These are phyloP conservation scores for Masnerella sp. DNA, from an alignment of 2,888 invertebrate genomes.

Conservation along the genomic window DNA sequence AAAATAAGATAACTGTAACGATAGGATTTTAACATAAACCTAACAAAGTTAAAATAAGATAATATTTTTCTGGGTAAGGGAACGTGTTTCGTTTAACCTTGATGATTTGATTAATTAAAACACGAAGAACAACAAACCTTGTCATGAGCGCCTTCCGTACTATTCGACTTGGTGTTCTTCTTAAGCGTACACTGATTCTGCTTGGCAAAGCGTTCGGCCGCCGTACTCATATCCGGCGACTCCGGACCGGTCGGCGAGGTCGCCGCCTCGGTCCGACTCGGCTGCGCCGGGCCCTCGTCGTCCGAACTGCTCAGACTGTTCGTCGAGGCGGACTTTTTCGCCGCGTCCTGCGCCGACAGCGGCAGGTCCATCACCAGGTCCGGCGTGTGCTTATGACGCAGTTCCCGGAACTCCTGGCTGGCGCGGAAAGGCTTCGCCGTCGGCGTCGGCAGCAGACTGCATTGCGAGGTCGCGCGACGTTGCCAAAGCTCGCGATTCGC, in stretches of 20 bases:
- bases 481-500: slow-evolving; percentile 82
- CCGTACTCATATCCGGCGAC: slow-evolving; percentile 84
- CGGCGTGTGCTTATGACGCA: slow-evolving; percentile 83
- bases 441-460: slow-evolving; percentile 69
- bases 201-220: slow-evolving; percentile 87
- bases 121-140: no score
- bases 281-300: slow-evolving; percentile 64
- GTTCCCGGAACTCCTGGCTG: slow-evolving; percentile 76
- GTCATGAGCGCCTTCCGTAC: slow-evolving; percentile 73
- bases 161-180: slow-evolving; percentile 81
- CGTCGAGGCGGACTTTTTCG: slow-evolving; percentile 72
- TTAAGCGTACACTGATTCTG: slow-evolving; percentile 88
- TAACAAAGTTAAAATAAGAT: no score
- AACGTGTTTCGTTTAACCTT: no score
- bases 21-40: no score
- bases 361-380: slow-evolving; percentile 92
- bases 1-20: no score
- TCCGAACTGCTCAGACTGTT: slow-evolving; percentile 75
- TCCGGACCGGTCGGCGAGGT: slow-evolving; percentile 78
- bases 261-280: slow-evolving; percentile 72
- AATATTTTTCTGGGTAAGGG: no score
- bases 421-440: slow-evolving; percentile 77
- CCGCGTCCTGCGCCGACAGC: slow-evolving; percentile 75
- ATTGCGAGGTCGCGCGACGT: slow-evolving; percentile 80
- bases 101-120: no score